Evolutionary conservation across 2,888 invertebrate species (phyloP).

Genomic region (Meteorus colon): DNA sequence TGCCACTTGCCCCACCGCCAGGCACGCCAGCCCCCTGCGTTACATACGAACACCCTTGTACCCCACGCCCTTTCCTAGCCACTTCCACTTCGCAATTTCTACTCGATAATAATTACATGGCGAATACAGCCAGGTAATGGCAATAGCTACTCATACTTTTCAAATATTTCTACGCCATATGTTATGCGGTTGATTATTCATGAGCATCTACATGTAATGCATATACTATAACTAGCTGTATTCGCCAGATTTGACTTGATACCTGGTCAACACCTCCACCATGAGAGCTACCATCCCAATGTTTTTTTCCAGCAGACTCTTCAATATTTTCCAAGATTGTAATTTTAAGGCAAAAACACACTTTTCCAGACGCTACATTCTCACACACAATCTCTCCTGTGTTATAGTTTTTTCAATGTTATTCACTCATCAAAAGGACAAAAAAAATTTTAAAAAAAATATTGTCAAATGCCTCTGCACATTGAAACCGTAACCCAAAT

Average conservation of each 20-base stretch:
- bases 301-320: constrained; percentile 27
- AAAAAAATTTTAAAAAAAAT: background rate
- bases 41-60: constrained; percentile 65
- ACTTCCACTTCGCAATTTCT: constrained; percentile 34
- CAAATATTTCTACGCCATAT: background rate
- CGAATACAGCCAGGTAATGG: constrained; percentile 46
- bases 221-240: constrained; percentile 36
- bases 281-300: constrained; percentile 49
- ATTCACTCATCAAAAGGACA: constrained; percentile 37
- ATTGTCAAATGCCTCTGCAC: constrained; percentile 20
- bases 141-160: background rate
- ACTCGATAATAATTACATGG: constrained; percentile 21
- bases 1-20: constrained; percentile 67
- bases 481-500: constrained; percentile 32
- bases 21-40: constrained; percentile 71
- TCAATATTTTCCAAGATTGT: background rate
- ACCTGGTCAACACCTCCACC: constrained; percentile 50
- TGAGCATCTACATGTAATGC: background rate
- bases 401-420: constrained; percentile 31
- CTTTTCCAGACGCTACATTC: constrained; percentile 10
- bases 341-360: constrained; percentile 26
- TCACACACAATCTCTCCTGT: constrained; percentile 34
- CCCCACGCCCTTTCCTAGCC: constrained; percentile 58
- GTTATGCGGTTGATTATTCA: background rate
- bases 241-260: constrained; percentile 25